Base-by-base conservation (phyloP, 2,888 invertebrate species). In the Hypena proboscidalis region DNA sequence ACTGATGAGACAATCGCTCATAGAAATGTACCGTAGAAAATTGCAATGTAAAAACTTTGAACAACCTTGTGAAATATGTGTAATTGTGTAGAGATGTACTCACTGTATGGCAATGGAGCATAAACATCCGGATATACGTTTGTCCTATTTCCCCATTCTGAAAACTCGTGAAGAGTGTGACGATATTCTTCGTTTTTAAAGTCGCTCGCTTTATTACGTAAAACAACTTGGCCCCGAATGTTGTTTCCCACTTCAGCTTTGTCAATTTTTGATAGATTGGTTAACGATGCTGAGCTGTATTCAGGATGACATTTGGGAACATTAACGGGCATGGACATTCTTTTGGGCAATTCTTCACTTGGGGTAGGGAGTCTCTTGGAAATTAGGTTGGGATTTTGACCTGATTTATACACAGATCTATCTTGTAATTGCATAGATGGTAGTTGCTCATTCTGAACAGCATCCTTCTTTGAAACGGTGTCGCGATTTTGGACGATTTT, bases 71-170 rank as follows among this genome's bases (percentile, higher is more conserved):
- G 29, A 53, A 53, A 33, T 46, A 48, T 43, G 30, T 33, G 13
- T 42, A 5, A 33, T 44, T 42, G 9, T 52, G 32, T 31, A 13
- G 40, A 19, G 21, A 10, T 34, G 71, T 92, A 95, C 95, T 94
- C 92, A 95, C 95, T 95, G 86, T 95, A 95, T 45, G 95, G 95
- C 62, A 93, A 91, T 59, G 95, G 95, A 55, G 95, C 95, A 80
- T 95, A 95, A 62, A 96, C 93, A 77, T 95, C 92, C 49, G 95
- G 94, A 83, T 94, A 93, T 75, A 93, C 92, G 60, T 92, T 77
- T 20, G 88, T 84, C 65, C 90, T 83, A 59, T 89, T 90, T 39
- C 70, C 80, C 90, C 90, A 90, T 45, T 86, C 82, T 7, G 77
- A 68, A 45, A 81, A 70, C 27, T 89, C 88, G 46, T 87, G 84